These are phyloP conservation scores for Montipora capricornis DNA, from an alignment of 64 coral and sea anemone species.

Conservation along the genomic window DNA sequence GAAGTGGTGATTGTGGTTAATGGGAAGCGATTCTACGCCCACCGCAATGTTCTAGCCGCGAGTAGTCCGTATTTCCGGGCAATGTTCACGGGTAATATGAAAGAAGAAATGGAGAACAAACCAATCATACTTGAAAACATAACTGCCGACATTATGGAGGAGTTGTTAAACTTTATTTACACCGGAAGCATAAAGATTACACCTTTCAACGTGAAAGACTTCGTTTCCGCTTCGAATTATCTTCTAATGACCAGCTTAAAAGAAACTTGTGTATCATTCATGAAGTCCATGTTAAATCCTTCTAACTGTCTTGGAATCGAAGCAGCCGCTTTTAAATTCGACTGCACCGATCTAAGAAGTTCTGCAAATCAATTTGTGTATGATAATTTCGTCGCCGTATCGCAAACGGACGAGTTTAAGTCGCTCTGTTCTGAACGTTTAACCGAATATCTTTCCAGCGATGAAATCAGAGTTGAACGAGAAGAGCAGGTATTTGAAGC, in stretches of 20 bases:
- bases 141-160: slow-evolving; percentile 90
- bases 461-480: slow-evolving; percentile 85
- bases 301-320: slow-evolving; percentile 96
- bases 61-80: slow-evolving; percentile 96
- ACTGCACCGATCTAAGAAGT: slow-evolving; percentile 71
- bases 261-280: slow-evolving; percentile 88
- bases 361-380: slow-evolving; percentile 87
- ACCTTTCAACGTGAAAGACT: slow-evolving; percentile 94
- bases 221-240: slow-evolving; percentile 95
- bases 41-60: slow-evolving; percentile 89
- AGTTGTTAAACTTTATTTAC: slow-evolving; percentile 93
- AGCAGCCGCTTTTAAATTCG: slow-evolving; percentile 84
- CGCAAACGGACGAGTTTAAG: slow-evolving; percentile 96
- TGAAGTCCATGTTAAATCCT: slow-evolving; percentile 92
- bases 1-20: slow-evolving; percentile 92
- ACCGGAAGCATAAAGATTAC: slow-evolving; percentile 97
- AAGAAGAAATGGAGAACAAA: slow-evolving; percentile 89
- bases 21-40: slow-evolving; percentile 83
- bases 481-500: slow-evolving; percentile 96
- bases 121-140: slow-evolving; percentile 95
- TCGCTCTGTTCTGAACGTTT: slow-evolving; percentile 76
- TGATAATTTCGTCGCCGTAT: slow-evolving; percentile 86
- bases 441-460: slow-evolving; percentile 71
- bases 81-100: slow-evolving; percentile 90
- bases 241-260: slow-evolving; percentile 91